These are phyloP conservation scores for Apodemia mormo DNA, from an alignment of 2,888 invertebrate species.

Conservation along the genomic window DNA sequence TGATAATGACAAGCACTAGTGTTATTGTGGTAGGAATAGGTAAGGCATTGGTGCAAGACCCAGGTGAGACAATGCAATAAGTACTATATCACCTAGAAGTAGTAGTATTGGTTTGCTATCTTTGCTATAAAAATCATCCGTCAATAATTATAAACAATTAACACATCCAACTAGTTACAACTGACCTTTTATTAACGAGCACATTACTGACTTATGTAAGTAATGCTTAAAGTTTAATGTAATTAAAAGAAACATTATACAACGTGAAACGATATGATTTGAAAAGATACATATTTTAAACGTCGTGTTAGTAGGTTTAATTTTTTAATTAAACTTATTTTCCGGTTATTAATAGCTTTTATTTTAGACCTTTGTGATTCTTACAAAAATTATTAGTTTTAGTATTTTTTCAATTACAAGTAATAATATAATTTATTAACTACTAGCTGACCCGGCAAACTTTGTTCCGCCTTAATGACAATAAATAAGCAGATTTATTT, in stretches of 20 bases:
- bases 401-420: neutral
- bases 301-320: no score
- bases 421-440: neutral
- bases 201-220: neutral
- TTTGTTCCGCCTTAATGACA: no score
- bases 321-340: neutral
- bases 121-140: neutral
- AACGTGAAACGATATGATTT: neutral
- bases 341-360: neutral
- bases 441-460: no score
- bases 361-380: neutral
- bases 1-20: no score
- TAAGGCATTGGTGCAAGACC: no score
- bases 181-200: neutral
- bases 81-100: no score
- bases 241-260: neutral
- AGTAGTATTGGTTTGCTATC: neutral
- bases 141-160: neutral
- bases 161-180: neutral
- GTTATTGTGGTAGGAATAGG: no score
- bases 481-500: no score
- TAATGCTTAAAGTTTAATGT: neutral
- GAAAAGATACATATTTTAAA: neutral
- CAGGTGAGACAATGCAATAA: no score
- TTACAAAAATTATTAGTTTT: neutral